A percentile compares a stretch with the other conserved stretches of the same genome.
Evolutionary conservation across 2,113 vertebrate genomes (phyloP).

Genomic region (Pantherophis guttatus): DNA sequence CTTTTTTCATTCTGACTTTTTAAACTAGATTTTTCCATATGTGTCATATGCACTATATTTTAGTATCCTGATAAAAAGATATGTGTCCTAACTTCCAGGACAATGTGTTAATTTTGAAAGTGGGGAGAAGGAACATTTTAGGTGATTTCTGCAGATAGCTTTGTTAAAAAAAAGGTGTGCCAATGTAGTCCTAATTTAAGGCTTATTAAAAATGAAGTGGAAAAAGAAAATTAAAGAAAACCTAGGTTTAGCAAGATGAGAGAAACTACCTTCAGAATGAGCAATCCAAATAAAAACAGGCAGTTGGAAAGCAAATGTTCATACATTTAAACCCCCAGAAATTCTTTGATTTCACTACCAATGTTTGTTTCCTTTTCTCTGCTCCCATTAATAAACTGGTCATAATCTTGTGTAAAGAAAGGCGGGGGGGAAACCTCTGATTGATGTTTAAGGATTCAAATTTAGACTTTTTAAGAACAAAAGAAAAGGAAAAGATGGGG

Average conservation of each 20-base stretch:
- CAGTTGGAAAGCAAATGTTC: not conserved
- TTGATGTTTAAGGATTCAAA: constrained; percentile 1
- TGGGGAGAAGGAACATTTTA: not conserved
- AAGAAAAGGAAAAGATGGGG: not conserved
- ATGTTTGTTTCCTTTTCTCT: constrained; percentile 5
- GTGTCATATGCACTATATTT: constrained; percentile 2
- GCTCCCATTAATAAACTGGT: not conserved
- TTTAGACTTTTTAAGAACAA: not conserved
- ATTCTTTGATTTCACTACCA: not conserved
- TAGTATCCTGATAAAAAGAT: not conserved
- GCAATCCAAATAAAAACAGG: not conserved
- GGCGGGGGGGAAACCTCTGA: not conserved
- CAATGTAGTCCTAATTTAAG: constrained; percentile 12
- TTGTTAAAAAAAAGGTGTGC: constrained; percentile 8
- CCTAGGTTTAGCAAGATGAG: not conserved
- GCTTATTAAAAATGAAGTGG: not conserved
- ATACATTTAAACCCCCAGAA: not conserved
- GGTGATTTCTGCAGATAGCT: not conserved
- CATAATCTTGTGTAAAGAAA: constrained; percentile 10
- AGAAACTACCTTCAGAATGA: not conserved
- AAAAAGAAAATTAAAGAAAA: not conserved
- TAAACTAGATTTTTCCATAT: constrained; percentile 30
- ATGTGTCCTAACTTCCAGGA: constrained; percentile 23
- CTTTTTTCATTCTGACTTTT: constrained; percentile 34
- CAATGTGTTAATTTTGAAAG: constrained; percentile 21